Base-by-base conservation (phyloP, 2,888 invertebrate species). In the Ichneumoninae sp. region DNA sequence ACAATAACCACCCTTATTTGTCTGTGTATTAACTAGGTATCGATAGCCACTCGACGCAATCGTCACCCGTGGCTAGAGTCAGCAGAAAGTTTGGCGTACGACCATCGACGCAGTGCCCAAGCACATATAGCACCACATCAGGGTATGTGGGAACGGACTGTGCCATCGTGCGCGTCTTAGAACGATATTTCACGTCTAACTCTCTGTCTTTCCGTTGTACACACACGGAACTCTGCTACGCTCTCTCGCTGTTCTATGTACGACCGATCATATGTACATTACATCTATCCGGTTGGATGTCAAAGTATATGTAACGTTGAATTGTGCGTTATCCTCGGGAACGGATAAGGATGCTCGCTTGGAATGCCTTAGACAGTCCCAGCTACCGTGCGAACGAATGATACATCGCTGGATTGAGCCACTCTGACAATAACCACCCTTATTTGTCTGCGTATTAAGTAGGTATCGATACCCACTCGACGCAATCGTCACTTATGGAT, bases 291-390 rank as follows among this genome's bases (percentile, higher is more conserved):
- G 8, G 36, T 36, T 8, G 36, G 36, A 36, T 8, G 7, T 8
- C 36, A 36, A 7, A 1, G 36, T 5, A 5, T 5, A 47, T 71
- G 57, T 72, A 66, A 74, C 66, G 71, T 50, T 26, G 5, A 5
- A 30, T 30, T 47, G 74, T 8, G 36, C 36, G 44, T 19, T 62
- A 62, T 30, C 44, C 47, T 30, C 62, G 40, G 19, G 16, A 19
- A 16, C 47, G 10, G 60, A 74, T 62, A 26, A 16, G 47, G 74
- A 74, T 47, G 50, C n/a, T 52, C 54, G 36, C 19, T 52, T 30
- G 8, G 26, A 72, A 30, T 54, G 1, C 36, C 36, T 54, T 7
- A 54, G 8, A 54, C 22, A 54, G 22, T 54, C 54, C 8, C 19
- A 8, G 7, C 22, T 22, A 22, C n/a, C 36, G 30, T 1, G 6